Percentiles rank a stretch among this genome's conserved stretches.
Conservation (phyloP, 1,140 invertebrate species). For the Zaprionus taronus region DNA sequence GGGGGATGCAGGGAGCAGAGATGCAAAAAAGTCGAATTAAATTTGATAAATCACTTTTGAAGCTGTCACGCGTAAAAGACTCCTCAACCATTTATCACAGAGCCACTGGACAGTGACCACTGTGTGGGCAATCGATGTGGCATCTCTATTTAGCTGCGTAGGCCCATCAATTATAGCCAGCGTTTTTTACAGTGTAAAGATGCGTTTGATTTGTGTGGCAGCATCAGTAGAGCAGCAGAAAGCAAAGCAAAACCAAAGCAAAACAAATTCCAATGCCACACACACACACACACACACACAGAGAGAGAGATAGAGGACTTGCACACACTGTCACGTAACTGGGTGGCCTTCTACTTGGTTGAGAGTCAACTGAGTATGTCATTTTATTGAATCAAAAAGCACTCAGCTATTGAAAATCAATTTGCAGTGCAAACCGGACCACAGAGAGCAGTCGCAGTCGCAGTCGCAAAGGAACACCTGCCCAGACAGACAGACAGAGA, state of each 20-base stretch:
- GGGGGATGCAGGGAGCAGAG: background rate
- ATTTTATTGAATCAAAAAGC: constrained; percentile 82
- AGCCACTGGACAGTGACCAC: constrained; percentile 26
- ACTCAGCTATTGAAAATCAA: constrained; percentile 83
- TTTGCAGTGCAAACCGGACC: constrained; percentile 54
- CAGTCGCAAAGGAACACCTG: constrained; percentile 25
- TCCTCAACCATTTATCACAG: constrained; percentile 64
- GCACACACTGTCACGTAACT: constrained; percentile 48
- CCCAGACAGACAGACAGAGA: constrained; percentile 12
- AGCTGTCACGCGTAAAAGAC: constrained; percentile 58
- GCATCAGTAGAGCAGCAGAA: too few species aligned
- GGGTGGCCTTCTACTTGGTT: constrained; percentile 46
- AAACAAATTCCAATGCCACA: constrained; percentile 31
- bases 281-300: constrained; percentile 18
- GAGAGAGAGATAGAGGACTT: background rate
- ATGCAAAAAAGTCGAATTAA: constrained; percentile 18
- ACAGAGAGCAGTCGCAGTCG: constrained; percentile 7
- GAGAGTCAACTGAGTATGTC: constrained; percentile 72
- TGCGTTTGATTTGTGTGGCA: constrained; percentile 52
- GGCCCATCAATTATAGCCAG: constrained; percentile 56
- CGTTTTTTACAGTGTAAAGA: constrained; percentile 32
- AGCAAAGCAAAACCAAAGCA: constrained; percentile 42
- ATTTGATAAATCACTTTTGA: constrained; percentile 76
- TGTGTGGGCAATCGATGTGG: constrained; percentile 38
- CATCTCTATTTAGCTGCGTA: constrained; percentile 52